A percentile compares a stretch with the other conserved stretches of the same genome.
Evolutionary conservation across 2,888 invertebrate genomes (phyloP).

Genomic region (Limulus polyphemus): DNA sequence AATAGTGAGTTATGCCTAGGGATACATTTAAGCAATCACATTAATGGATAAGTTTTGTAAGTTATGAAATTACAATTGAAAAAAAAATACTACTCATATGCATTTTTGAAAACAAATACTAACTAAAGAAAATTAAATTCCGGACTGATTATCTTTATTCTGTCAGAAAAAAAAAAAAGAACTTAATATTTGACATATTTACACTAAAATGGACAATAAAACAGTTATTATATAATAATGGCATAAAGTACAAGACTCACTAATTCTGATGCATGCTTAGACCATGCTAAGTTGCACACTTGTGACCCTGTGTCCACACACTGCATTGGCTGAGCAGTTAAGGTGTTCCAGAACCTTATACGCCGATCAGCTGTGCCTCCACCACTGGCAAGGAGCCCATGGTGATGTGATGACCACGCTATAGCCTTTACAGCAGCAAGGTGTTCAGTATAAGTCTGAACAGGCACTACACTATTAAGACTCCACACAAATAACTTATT

Average conservation of each 20-base stretch:
- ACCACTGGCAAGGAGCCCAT: conserved; percentile 86
- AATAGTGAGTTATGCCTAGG: neutral
- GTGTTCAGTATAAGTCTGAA: conserved; percentile 93
- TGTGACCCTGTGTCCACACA: conserved; percentile 95
- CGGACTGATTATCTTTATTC: neutral
- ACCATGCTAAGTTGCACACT: conserved; percentile 98
- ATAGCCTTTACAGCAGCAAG: conserved; percentile 96
- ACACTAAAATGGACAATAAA: neutral
- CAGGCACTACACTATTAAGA: conserved; percentile 69
- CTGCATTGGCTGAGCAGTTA: conserved; percentile 96
- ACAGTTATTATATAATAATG: conserved; percentile 1
- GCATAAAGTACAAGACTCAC: conserved; percentile 44
- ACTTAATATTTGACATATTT: neutral
- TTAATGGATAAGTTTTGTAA: no score
- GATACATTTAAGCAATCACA: no score
- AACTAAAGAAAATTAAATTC: neutral
- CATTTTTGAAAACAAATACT: neutral
- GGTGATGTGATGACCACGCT: conserved; percentile 98
- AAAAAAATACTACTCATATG: neutral
- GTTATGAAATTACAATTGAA: no score
- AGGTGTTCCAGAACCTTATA: conserved; percentile 95
- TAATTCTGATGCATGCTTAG: conserved; percentile 92
- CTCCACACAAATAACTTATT: conserved; percentile 88
- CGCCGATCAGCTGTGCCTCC: conserved; percentile 99
- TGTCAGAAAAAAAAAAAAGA: neutral